These are phyloP conservation scores for Lasioglossum albipes DNA, from an alignment of 1,140 invertebrate genomes.

Conservation along the genomic window DNA sequence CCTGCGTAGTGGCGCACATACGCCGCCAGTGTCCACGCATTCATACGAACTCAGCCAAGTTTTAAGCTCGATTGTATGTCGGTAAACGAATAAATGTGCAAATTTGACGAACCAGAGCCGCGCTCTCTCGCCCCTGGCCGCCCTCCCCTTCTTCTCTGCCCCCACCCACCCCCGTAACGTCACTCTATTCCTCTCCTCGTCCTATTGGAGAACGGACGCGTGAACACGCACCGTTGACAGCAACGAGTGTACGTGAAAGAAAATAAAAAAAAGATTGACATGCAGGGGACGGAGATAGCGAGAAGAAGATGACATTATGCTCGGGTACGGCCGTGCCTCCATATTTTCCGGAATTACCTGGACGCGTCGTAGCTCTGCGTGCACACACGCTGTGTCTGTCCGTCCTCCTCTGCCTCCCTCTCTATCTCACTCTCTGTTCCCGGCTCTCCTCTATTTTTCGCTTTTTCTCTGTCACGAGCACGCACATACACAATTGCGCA, in stretches of 20 bases:
- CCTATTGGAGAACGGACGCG: conserved; percentile 39
- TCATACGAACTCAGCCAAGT: conserved; percentile 57
- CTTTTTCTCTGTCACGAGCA: neutral
- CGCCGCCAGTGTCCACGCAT: conserved; percentile 54
- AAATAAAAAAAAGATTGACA: conserved; percentile 22
- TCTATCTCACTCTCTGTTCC: neutral
- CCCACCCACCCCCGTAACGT: neutral
- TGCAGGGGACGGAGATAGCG: neutral
- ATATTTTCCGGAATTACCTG: conserved; percentile 32
- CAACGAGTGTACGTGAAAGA: conserved; percentile 28
- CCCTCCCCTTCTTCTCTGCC: neutral
- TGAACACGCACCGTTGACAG: conserved; percentile 39
- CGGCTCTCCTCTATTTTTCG: neutral
- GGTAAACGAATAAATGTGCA: conserved; percentile 76
- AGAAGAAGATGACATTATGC: conserved; percentile 32
- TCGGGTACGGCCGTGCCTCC: neutral
- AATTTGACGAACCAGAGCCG: conserved; percentile 69
- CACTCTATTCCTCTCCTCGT: conserved; percentile 11
- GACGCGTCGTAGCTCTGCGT: conserved; percentile 1
- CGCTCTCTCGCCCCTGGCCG: conserved; percentile 47
- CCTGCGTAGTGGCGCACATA: conserved; percentile 50
- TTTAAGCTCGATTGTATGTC: conserved; percentile 67
- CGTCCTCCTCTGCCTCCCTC: neutral
- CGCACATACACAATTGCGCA: no score
- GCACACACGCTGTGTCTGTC: neutral